Conservation (phyloP, 1,140 invertebrate genomes). For the Aphis gossypii region DNA sequence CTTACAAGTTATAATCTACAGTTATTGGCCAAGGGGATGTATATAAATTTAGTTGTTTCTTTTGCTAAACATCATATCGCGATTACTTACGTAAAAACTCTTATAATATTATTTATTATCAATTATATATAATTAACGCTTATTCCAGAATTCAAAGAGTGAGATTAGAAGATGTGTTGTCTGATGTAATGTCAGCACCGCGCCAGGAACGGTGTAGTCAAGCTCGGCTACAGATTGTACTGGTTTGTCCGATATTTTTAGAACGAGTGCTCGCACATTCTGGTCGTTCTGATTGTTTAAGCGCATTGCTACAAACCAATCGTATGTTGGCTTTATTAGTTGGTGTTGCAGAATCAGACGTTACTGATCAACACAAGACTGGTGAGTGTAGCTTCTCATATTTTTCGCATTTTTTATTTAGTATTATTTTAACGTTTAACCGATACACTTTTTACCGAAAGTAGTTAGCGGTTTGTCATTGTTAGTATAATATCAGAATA, state of each 20-base stretch:
- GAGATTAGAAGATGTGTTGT: conserved; percentile 73
- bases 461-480: not conserved
- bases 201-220: conserved; percentile 64
- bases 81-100: not conserved
- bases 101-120: not conserved
- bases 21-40: too few relatives aligned
- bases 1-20: too few relatives aligned
- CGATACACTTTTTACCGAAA: not conserved
- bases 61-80: not conserved
- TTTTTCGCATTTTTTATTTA: not conserved
- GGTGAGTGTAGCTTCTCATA: conserved; percentile 62
- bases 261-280: conserved; percentile 66
- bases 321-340: conserved; percentile 78
- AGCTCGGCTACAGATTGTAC: conserved; percentile 73
- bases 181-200: conserved; percentile 67
- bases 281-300: conserved; percentile 33
- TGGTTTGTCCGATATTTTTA: conserved; percentile 78
- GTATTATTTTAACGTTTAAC: not conserved
- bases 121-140: conserved; percentile 14
- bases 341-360: conserved; percentile 73
- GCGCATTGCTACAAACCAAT: conserved; percentile 63
- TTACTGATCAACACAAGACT: conserved; percentile 70
- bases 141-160: conserved; percentile 74
- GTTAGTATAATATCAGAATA: not conserved
- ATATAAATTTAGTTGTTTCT: too few relatives aligned